phyloP scores from a whole-genome alignment of 2,113 vertebrate genomes.

The Lates calcarifer region DNA sequence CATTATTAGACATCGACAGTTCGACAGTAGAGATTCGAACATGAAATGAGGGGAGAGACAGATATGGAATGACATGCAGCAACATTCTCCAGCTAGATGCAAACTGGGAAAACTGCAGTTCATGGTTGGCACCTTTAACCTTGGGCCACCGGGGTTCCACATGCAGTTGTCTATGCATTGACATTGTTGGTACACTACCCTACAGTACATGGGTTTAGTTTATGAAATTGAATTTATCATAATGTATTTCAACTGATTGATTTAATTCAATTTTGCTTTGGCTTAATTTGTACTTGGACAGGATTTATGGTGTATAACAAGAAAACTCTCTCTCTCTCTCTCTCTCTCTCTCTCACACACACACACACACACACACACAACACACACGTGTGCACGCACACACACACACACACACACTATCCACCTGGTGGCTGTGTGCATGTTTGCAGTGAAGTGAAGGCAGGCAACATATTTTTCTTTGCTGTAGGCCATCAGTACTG shows the following conservation, averaged over 20 bases:
- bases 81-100: too few species aligned
- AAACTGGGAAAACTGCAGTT: too few species aligned
- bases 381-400: too few species aligned
- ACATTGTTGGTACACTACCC: neutral
- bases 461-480: constrained; percentile 47
- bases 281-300: constrained; percentile 1
- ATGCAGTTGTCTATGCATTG: neutral
- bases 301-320: neutral
- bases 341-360: too few species aligned
- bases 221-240: neutral
- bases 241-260: neutral
- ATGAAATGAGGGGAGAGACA: too few species aligned
- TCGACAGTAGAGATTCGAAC: too few species aligned
- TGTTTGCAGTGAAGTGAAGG: constrained; percentile 44
- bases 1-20: too few species aligned
- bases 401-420: constrained; percentile 23
- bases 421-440: constrained; percentile 63
- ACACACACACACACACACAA: constrained; percentile 16
- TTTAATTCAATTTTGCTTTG: neutral
- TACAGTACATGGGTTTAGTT: neutral
- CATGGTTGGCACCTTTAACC: neutral
- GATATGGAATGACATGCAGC: too few species aligned
- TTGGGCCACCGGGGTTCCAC: neutral
- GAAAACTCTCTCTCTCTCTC: too few species aligned
- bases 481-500: constrained; percentile 57